Evolutionary conservation across 2,888 invertebrate species (phyloP).

Genomic region (Onchidella celtica): DNA sequence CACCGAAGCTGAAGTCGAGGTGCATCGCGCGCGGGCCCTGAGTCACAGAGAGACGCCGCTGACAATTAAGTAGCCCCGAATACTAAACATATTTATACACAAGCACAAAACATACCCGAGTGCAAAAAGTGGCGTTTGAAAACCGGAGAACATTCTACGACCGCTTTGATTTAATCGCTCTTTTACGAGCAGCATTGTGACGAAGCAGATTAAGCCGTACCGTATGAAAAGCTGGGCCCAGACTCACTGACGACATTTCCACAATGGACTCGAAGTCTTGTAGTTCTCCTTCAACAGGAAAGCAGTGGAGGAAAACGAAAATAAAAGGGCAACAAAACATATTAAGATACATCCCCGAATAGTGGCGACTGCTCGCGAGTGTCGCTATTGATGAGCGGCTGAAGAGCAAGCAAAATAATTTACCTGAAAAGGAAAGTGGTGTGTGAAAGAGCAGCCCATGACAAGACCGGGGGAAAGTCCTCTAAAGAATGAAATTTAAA

Average conservation of each 20-base stretch:
- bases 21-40: no score
- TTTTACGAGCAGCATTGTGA: not conserved
- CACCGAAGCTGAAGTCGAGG: no score
- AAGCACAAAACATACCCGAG: not conserved
- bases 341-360: not conserved
- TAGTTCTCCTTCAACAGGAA: not conserved
- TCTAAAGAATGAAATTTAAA: no score
- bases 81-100: not conserved
- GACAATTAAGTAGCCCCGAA: not conserved
- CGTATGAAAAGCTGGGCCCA: not conserved
- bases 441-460: no score
- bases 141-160: not conserved
- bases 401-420: no score
- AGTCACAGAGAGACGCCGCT: no score
- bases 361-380: no score
- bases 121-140: not conserved
- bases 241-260: not conserved
- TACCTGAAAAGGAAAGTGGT: no score
- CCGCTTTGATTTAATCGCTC: not conserved
- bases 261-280: not conserved
- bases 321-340: not conserved
- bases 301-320: not conserved
- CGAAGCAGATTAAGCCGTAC: not conserved
- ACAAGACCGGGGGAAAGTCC: no score
- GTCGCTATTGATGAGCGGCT: no score